Evolutionary conservation across 37 sponge, comb jelly and placozoan genomes (phyloP).

Genomic region (Spongia lamella): DNA sequence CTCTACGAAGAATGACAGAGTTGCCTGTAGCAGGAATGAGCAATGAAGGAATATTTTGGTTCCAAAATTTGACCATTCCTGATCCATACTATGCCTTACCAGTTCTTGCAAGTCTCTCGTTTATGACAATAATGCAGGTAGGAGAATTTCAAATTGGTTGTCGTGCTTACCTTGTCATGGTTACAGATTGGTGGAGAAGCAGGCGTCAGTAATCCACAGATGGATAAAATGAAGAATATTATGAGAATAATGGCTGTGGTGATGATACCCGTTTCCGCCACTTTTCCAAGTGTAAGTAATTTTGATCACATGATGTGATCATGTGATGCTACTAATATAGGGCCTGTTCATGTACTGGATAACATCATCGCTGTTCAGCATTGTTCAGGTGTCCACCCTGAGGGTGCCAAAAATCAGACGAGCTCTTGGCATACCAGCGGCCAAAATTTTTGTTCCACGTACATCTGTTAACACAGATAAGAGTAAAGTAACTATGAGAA

Average conservation of each 20-base stretch:
- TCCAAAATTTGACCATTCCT: conserved; percentile 72
- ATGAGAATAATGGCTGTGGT: conserved; percentile 46
- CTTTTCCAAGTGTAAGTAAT: conserved; percentile 78
- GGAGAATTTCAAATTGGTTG: conserved; percentile 49
- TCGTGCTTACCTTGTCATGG: no score
- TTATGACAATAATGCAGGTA: conserved; percentile 71
- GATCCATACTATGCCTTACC: conserved; percentile 85
- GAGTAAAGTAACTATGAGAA: no score
- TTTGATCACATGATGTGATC: no score
- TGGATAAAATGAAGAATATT: conserved; percentile 49
- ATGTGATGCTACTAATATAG: conserved; percentile 12
- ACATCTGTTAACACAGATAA: no score
- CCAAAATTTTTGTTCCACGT: conserved; percentile 14
- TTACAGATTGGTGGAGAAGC: conserved; percentile 72
- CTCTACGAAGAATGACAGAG: conserved; percentile 63
- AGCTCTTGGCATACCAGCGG: conserved; percentile 59
- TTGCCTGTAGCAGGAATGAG: conserved; percentile 75
- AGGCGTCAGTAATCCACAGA: conserved; percentile 63
- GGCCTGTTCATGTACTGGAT: conserved; percentile 80
- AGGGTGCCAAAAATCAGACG: conserved; percentile 38
- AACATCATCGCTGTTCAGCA: conserved; percentile 37
- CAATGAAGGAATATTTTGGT: conserved; percentile 81
- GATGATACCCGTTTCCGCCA: conserved; percentile 58
- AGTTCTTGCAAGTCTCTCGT: conserved; percentile 44
- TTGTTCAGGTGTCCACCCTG: conserved; percentile 56